phyloP scores from a whole-genome alignment of 2,888 invertebrate species.

The Machimus atricapillus region DNA sequence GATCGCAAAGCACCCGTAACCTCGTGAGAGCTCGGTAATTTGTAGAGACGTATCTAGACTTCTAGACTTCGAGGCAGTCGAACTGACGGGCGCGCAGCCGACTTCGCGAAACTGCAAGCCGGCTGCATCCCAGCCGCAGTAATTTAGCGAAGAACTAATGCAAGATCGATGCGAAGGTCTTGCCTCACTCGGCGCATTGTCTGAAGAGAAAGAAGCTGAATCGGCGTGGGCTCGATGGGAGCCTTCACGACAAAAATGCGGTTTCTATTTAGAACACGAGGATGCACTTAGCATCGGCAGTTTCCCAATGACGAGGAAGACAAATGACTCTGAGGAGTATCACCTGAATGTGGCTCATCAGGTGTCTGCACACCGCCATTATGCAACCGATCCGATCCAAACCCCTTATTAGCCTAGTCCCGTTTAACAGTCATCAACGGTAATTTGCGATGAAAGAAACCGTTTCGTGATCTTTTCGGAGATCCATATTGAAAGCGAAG shows the following conservation, averaged over 20 bases:
- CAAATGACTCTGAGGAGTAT: conserved; percentile 23
- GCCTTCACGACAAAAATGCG: background rate
- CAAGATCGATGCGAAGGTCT: conserved; percentile 27
- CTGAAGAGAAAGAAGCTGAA: background rate
- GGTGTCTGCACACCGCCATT: conserved; percentile 8
- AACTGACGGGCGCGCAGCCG: background rate
- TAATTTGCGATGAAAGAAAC: conserved; percentile 33
- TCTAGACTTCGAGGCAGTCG: conserved; percentile 5
- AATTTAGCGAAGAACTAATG: conserved; percentile 25
- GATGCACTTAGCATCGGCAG: conserved; percentile 10
- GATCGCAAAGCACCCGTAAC: background rate
- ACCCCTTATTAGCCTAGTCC: conserved; percentile 16
- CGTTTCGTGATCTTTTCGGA: conserved; percentile 36
- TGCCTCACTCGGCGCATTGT: background rate
- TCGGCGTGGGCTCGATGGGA: background rate
- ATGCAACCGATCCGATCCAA: conserved; percentile 6
- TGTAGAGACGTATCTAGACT: conserved; percentile 16
- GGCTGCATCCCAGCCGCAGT: background rate
- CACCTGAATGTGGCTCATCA: conserved; percentile 19
- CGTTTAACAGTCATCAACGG: background rate
- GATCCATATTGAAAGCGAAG: conserved; percentile 34
- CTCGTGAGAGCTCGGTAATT: background rate
- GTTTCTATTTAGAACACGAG: conserved; percentile 31
- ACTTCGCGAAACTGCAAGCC: background rate
- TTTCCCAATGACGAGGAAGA: conserved; percentile 8